phyloP scores from a whole-genome alignment of 2,888 invertebrate species.

The Bellardia bayeri region DNA sequence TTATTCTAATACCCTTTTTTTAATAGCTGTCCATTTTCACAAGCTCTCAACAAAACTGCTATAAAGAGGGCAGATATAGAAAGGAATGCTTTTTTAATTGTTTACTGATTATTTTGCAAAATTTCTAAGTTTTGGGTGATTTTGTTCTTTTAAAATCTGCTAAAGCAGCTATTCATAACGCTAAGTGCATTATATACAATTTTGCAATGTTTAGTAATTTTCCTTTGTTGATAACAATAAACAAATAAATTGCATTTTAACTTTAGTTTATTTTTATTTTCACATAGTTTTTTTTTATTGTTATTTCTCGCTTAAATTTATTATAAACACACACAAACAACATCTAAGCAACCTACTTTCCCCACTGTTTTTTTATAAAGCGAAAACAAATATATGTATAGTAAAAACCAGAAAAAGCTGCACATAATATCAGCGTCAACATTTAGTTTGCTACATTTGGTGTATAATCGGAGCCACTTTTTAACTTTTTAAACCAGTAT shows the following conservation, averaged over 20 bases:
- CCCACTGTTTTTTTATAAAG: slow-evolving; percentile 40
- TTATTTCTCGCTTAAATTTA: slow-evolving; percentile 38
- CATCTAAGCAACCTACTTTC: slow-evolving; percentile 65
- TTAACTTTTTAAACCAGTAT: slow-evolving; percentile 42
- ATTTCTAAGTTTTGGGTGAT: background rate
- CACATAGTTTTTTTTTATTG: slow-evolving; percentile 11
- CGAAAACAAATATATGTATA: slow-evolving; percentile 11
- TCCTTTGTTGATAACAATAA: slow-evolving; percentile 55
- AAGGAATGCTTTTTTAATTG: background rate
- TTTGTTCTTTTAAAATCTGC: slow-evolving; percentile 16
- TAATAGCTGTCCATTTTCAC: background rate
- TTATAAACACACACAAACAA: slow-evolving; percentile 1
- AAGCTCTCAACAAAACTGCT: background rate
- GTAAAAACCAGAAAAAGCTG: slow-evolving; percentile 13
- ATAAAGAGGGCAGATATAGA: slow-evolving; percentile 4
- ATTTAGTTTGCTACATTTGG: slow-evolving; percentile 49
- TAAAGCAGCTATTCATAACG: background rate
- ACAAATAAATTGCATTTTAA: slow-evolving; percentile 45
- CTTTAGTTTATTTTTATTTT: slow-evolving; percentile 41
- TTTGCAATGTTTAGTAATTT: slow-evolving; percentile 47
- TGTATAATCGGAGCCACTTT: slow-evolving; percentile 46
- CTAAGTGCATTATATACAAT: slow-evolving; percentile 29
- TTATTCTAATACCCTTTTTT: background rate
- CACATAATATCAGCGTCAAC: slow-evolving; percentile 51
- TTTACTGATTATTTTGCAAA: background rate